Evolutionary conservation across 2,797 vertebrate genomes (phyloP).

Genomic region (Danionella dracula): DNA sequence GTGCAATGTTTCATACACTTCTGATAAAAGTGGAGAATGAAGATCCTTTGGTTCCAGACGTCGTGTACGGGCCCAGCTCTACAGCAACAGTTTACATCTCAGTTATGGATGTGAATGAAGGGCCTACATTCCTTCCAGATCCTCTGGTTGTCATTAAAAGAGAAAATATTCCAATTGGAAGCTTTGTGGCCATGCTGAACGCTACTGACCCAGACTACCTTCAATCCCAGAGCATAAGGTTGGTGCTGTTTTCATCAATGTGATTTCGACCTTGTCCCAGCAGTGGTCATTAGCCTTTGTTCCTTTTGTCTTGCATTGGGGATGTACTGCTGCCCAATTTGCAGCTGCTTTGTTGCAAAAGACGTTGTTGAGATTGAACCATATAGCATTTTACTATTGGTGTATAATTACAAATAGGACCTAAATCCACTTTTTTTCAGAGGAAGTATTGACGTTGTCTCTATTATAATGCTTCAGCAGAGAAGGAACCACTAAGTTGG

Average conservation of each 20-base stretch:
- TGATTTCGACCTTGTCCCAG: background rate
- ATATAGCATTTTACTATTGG: background rate
- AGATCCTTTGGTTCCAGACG: slow-evolving; percentile 81
- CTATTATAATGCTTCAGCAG: background rate
- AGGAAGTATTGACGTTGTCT: background rate
- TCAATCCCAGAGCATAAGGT: slow-evolving; percentile 89
- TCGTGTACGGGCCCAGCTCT: slow-evolving; percentile 85
- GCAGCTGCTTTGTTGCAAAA: background rate
- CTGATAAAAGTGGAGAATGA: slow-evolving; percentile 95
- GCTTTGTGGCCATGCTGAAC: slow-evolving; percentile 81
- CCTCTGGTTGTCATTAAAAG: slow-evolving; percentile 80
- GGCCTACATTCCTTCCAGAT: slow-evolving; percentile 88
- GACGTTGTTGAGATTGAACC: background rate
- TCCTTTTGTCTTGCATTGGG: background rate
- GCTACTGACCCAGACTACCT: slow-evolving; percentile 90
- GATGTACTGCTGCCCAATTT: background rate
- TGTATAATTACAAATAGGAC: background rate
- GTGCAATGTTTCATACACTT: slow-evolving; percentile 77
- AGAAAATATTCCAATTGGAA: slow-evolving; percentile 85
- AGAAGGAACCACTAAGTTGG: too few relatives aligned
- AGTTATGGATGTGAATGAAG: slow-evolving; percentile 88
- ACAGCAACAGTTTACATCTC: slow-evolving; percentile 87
- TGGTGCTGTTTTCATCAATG: slow-evolving; percentile 42
- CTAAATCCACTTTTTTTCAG: background rate
- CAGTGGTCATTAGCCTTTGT: background rate